Evolutionary conservation across 2,113 vertebrate genomes (phyloP).

Genomic region (Pagrus major): DNA sequence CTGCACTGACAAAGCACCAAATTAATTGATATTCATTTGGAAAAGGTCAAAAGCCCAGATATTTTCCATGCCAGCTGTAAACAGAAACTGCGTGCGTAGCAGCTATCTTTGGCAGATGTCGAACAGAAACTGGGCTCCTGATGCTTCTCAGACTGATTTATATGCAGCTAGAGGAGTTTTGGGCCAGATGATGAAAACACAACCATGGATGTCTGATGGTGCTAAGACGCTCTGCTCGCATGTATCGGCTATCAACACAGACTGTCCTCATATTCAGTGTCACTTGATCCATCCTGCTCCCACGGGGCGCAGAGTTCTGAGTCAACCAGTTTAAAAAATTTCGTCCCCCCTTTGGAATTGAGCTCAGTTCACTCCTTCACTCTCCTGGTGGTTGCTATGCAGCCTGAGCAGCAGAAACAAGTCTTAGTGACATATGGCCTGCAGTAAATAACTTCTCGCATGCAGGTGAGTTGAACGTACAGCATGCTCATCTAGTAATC

Average conservation of each 20-base stretch:
- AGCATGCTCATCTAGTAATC: not conserved
- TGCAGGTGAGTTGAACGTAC: constrained; percentile 36
- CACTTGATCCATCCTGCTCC: constrained; percentile 32
- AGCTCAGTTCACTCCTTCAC: constrained; percentile 1
- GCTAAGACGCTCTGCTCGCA: not conserved
- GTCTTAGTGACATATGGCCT: constrained; percentile 10
- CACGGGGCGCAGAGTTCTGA: not conserved
- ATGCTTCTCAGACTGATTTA: constrained; percentile 36
- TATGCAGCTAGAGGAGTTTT: constrained; percentile 24
- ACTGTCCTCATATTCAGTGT: constrained; percentile 40
- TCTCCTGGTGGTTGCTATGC: constrained; percentile 51
- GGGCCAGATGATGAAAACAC: constrained; percentile 40
- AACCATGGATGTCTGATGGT: constrained; percentile 19
- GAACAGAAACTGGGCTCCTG: constrained; percentile 37
- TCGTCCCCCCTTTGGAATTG: not conserved
- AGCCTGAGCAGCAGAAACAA: constrained; percentile 33
- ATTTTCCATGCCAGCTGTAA: constrained; percentile 22
- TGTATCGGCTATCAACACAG: constrained; percentile 24
- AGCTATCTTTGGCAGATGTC: constrained; percentile 39
- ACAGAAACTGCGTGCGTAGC: constrained; percentile 25
- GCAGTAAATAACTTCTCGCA: constrained; percentile 47
- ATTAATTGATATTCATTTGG: constrained; percentile 16
- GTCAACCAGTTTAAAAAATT: not conserved
- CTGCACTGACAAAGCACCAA: constrained; percentile 4
- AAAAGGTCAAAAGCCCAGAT: constrained; percentile 28